Evolutionary conservation across 2,797 vertebrate genomes (phyloP).

Genomic region (Lerista edwardsae): DNA sequence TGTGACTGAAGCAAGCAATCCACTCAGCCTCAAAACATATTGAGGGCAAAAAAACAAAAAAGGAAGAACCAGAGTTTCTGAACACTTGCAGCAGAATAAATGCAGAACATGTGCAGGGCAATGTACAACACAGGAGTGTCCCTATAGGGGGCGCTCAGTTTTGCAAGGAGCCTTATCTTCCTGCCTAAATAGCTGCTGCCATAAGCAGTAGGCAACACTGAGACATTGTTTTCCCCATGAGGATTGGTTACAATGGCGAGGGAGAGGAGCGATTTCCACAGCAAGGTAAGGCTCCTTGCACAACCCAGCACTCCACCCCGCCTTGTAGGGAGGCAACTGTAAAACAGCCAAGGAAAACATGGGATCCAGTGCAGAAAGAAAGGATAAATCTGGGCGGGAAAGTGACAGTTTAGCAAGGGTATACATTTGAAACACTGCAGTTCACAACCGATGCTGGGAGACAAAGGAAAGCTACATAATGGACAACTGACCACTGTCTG

Average conservation of each 20-base stretch:
- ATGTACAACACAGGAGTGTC: no score
- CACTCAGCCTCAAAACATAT: neutral
- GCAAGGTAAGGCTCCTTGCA: no score
- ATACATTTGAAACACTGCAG: neutral
- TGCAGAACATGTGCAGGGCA: neutral
- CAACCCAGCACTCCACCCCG: no score
- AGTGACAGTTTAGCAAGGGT: neutral
- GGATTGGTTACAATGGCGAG: no score
- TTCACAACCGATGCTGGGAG: neutral
- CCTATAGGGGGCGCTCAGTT: no score
- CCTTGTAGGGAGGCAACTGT: no score
- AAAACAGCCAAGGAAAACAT: neutral
- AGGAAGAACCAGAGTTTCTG: neutral
- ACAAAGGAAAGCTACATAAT: neutral
- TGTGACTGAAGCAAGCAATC: neutral
- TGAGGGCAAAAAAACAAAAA: no score
- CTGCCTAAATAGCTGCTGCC: no score
- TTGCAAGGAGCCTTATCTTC: no score
- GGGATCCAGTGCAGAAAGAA: neutral
- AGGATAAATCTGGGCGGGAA: neutral
- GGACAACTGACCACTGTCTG: neutral
- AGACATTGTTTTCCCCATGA: no score
- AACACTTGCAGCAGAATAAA: neutral
- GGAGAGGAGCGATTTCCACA: no score
- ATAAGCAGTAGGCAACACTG: no score